Evolutionary conservation across 1,140 invertebrate genomes (phyloP).

Genomic region (Drosophila truncata): DNA sequence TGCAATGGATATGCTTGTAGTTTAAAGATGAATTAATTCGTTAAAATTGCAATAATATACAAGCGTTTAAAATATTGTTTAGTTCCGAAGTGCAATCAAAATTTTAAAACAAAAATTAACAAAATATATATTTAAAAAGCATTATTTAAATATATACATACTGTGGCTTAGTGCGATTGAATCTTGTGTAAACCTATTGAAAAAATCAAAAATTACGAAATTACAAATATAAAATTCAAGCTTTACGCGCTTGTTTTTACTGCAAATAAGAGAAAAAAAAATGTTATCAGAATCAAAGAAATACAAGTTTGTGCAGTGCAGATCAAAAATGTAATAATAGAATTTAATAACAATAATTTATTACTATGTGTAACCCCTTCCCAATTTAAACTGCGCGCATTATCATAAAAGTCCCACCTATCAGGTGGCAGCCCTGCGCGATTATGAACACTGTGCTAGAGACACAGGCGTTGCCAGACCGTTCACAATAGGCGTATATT

Average conservation of each 20-base stretch:
- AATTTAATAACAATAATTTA: not conserved
- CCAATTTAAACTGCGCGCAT: not conserved
- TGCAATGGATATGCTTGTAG: too few species aligned
- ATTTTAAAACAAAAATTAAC: not conserved
- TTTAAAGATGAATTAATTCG: not conserved
- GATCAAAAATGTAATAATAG: not conserved
- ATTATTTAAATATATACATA: not conserved
- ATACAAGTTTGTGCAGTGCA: not conserved
- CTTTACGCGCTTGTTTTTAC: not conserved
- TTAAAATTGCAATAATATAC: not conserved
- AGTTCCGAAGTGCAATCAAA: not conserved
- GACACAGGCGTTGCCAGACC: too few species aligned
- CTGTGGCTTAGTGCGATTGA: not conserved
- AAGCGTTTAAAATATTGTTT: not conserved
- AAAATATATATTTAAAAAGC: not conserved
- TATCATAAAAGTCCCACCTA: not conserved
- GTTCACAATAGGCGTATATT: too few species aligned
- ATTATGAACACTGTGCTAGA: too few species aligned
- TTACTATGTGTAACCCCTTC: not conserved
- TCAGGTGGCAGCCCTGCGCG: not conserved
- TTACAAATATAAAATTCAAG: not conserved
- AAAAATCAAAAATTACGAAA: not conserved
- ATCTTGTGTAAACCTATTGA: not conserved
- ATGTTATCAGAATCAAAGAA: not conserved
- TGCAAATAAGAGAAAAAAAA: not conserved